Evolutionary conservation across 2,797 vertebrate species (phyloP).

Genomic region (Acipenser oxyrinchus): DNA sequence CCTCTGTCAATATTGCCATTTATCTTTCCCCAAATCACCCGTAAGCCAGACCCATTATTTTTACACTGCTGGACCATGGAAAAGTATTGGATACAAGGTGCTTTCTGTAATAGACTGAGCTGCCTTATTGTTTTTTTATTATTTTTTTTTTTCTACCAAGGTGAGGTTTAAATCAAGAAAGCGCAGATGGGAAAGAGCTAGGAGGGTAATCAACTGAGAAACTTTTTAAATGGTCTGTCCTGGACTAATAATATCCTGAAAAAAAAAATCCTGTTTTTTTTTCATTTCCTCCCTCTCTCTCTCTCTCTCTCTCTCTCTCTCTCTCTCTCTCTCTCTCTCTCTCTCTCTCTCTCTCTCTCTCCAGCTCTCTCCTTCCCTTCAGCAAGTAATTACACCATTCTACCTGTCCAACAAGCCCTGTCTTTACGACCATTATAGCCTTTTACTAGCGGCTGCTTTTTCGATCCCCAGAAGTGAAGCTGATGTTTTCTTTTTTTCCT

Average conservation of each 20-base stretch:
- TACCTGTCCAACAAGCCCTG: conserved; percentile 70
- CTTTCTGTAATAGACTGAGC: no score
- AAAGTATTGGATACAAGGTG: no score
- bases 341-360: no score
- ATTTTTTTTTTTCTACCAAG: no score
- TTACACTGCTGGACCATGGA: no score
- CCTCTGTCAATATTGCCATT: no score
- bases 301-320: no score
- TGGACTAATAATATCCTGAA: neutral
- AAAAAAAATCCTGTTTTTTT: no score
- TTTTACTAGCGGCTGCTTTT: conserved; percentile 9
- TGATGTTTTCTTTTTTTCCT: neutral
- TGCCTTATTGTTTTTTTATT: no score
- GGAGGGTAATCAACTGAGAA: neutral
- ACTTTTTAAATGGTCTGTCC: neutral
- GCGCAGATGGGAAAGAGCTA: neutral
- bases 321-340: conserved; percentile 8
- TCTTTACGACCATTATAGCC: conserved; percentile 30
- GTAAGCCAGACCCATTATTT: no score
- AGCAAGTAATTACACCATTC: conserved; percentile 75
- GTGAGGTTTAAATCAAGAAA: neutral
- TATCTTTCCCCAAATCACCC: no score
- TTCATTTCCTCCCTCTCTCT: no score
- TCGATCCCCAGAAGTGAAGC: neutral
- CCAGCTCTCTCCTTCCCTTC: conserved; percentile 45